Percentiles rank a stretch among this genome's conserved stretches.
These are phyloP conservation scores for Pogona vitticeps DNA, from an alignment of 2,113 vertebrate genomes.

Conservation along the genomic window DNA sequence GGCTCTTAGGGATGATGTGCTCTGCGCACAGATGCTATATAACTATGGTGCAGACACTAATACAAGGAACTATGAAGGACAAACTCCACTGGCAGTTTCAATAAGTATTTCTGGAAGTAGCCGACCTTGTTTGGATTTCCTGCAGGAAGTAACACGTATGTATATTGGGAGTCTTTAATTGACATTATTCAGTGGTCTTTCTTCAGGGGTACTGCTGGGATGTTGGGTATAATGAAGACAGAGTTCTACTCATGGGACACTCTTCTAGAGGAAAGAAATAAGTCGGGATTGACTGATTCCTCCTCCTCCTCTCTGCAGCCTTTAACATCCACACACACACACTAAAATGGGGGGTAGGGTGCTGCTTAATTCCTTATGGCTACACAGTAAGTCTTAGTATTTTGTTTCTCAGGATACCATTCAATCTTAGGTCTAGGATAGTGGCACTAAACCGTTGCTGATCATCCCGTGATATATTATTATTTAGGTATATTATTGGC, in stretches of 20 bases:
- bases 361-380: background rate
- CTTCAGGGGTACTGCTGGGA: background rate
- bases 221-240: background rate
- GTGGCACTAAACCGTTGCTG: background rate
- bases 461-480: background rate
- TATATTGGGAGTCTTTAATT: conserved; percentile 68
- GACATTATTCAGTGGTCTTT: conserved; percentile 13
- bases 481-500: background rate
- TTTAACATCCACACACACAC: background rate
- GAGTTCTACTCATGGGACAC: background rate
- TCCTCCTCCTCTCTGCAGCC: background rate
- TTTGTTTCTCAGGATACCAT: background rate
- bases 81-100: conserved; percentile 94
- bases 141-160: conserved; percentile 98
- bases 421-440: background rate
- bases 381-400: conserved; percentile 1
- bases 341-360: no score
- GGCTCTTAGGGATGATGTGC: conserved; percentile 93
- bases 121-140: conserved; percentile 96
- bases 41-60: conserved; percentile 95
- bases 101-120: conserved; percentile 92
- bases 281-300: no score
- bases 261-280: background rate
- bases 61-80: conserved; percentile 96
- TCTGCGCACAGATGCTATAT: conserved; percentile 95